phyloP scores from a whole-genome alignment of 2,113 vertebrate species.

The Chlorodrepanis virens region DNA sequence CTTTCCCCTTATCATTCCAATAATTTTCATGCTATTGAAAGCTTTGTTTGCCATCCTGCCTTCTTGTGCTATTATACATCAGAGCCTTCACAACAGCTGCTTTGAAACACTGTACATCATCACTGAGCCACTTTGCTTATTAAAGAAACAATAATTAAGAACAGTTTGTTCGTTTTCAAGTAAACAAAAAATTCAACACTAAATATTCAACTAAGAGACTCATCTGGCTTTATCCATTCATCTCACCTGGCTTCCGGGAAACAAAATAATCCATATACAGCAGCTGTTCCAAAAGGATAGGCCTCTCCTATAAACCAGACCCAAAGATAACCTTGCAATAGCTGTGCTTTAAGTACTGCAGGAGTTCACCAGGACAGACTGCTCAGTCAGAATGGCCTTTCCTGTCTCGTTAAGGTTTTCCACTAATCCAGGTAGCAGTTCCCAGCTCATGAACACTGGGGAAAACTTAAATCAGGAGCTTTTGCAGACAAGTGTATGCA shows the following conservation, averaged over 20 bases:
- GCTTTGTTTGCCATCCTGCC: not conserved
- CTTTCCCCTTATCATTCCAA: not conserved
- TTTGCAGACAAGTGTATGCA: not conserved
- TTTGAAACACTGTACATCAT: not conserved
- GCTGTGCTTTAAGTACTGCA: not conserved
- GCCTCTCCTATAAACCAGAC: not conserved
- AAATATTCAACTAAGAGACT: not conserved
- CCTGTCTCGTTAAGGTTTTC: not conserved
- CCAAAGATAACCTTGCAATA: not conserved
- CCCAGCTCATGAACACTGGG: not conserved
- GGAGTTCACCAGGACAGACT: not conserved
- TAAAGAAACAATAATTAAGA: constrained; percentile 7
- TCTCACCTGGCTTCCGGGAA: not conserved
- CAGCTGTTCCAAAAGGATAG: not conserved
- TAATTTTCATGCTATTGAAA: not conserved
- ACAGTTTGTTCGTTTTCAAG: not conserved
- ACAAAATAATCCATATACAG: not conserved
- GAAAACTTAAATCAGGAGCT: not conserved
- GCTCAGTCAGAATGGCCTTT: not conserved
- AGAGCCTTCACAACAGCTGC: not conserved
- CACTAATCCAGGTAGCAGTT: not conserved
- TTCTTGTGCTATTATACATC: not conserved
- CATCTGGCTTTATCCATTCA: not conserved
- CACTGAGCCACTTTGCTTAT: not conserved
- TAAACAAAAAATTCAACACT: not conserved